These are phyloP conservation scores for Sturnus vulgaris DNA, from an alignment of 2,113 vertebrate species.

Conservation along the genomic window DNA sequence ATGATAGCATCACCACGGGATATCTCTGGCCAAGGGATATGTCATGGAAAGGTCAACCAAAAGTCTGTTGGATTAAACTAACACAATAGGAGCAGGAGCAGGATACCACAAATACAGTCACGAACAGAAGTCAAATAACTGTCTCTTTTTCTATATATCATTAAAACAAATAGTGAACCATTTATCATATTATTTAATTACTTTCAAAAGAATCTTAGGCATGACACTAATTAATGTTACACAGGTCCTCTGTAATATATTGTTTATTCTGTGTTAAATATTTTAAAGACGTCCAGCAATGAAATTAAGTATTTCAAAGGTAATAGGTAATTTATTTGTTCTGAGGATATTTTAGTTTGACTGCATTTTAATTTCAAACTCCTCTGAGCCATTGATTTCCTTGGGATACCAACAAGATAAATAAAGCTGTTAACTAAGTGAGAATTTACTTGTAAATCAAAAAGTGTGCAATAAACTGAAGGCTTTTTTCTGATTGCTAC, in stretches of 20 bases:
- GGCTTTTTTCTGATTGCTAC: not conserved
- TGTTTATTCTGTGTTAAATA: not conserved
- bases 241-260: not conserved
- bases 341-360: not conserved
- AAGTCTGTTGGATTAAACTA: not conserved
- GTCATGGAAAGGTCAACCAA: not conserved
- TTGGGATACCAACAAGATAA: not conserved
- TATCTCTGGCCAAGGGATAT: not conserved
- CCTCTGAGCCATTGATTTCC: not conserved
- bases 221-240: not conserved
- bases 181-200: not conserved
- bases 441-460: not conserved
- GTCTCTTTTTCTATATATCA: not conserved
- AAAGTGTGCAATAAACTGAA: not conserved
- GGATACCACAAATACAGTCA: not conserved
- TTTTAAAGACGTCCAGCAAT: not conserved
- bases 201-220: not conserved
- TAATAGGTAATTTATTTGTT: not conserved
- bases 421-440: not conserved
- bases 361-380: not conserved
- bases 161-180: not conserved
- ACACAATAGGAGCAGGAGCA: not conserved
- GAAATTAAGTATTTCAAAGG: not conserved
- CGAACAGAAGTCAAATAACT: not conserved
- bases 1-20: not conserved